Conservation (phyloP, 2,113 vertebrate genomes). For the Raja brachyura region DNA sequence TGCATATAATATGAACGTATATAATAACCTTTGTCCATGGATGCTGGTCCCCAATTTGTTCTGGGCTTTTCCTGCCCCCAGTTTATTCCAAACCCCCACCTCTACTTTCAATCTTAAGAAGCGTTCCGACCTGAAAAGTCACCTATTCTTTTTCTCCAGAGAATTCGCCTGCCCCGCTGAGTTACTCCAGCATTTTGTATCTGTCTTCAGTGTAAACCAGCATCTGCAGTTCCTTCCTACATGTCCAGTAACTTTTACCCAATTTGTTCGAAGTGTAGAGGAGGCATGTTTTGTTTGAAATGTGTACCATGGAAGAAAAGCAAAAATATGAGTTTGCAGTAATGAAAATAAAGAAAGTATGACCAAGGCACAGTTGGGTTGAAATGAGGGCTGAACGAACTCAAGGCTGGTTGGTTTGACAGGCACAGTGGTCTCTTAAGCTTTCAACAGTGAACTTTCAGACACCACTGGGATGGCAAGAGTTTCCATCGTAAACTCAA, state of each 20-base stretch:
- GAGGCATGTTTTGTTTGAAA: neutral
- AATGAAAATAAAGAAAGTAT: neutral
- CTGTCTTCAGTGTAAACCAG: too few relatives aligned
- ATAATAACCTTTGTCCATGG: neutral
- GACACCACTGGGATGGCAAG: neutral
- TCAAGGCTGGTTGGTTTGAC: neutral
- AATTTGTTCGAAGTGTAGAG: neutral
- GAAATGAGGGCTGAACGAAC: neutral
- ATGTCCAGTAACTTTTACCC: neutral
- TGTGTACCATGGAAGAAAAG: neutral
- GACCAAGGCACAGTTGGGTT: neutral
- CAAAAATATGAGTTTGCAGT: neutral
- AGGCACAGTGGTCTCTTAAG: neutral
- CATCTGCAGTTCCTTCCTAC: too few relatives aligned
- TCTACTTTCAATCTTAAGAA: too few relatives aligned
- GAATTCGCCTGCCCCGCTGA: too few relatives aligned
- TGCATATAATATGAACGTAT: neutral
- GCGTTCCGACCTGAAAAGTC: too few relatives aligned
- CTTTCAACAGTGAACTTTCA: neutral
- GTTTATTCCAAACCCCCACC: too few relatives aligned
- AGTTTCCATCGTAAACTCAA: neutral
- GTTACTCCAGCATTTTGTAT: too few relatives aligned
- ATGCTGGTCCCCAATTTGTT: too few relatives aligned
- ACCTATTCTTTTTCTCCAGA: too few relatives aligned
- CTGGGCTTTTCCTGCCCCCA: too few relatives aligned